Base-by-base conservation (phyloP, 2,888 invertebrate genomes). In the Apamea monoglypha region DNA sequence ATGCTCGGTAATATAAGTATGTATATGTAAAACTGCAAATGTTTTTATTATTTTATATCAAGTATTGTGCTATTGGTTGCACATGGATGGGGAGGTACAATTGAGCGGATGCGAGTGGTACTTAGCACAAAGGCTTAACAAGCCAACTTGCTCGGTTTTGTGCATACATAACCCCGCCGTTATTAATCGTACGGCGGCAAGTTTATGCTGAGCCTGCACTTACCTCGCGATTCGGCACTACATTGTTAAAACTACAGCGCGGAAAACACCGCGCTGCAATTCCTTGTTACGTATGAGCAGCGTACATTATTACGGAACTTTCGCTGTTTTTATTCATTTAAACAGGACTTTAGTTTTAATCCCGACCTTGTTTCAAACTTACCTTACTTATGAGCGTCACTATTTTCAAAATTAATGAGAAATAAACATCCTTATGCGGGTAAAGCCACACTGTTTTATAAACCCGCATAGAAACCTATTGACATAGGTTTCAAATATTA, bases 121-220 rank as follows among this genome's bases (percentile, higher is more conserved):
- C 80, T 82, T 91, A 93, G 92, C 92, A 93, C 90, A 94, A 94
- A 92, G 91, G 93, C 92, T 92, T 94, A 94, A 94, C 93, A 93
- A 94, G 93, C 92, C 92, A 95, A 94, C 92, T 94, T 93, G 92
- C 92, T 91, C 92, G 91, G 92, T 92, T 93, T 91, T 91, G 91
- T 91, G 91, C 91, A 91, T 91, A 92, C 92, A 94, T 88, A 92
- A 90, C 89, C 88, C 80, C 85, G 87, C 90, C 90, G 92, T 94
- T 95, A 95, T 95, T 95, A 94, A 95, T 94, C 90, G 92, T 89
- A 89, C 91, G 92, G 92, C 92, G 91, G 93, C 93, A 91, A 93
- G 92, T 85, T 89, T 80, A 84, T 85, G 86, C 87, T 83, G 87
- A 87, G 90, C 85, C 87, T 78, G 86, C 90, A 91, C 91, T 93